phyloP scores from a whole-genome alignment of 64 coral and sea anemone genomes.

The Montipora efflorescens region DNA sequence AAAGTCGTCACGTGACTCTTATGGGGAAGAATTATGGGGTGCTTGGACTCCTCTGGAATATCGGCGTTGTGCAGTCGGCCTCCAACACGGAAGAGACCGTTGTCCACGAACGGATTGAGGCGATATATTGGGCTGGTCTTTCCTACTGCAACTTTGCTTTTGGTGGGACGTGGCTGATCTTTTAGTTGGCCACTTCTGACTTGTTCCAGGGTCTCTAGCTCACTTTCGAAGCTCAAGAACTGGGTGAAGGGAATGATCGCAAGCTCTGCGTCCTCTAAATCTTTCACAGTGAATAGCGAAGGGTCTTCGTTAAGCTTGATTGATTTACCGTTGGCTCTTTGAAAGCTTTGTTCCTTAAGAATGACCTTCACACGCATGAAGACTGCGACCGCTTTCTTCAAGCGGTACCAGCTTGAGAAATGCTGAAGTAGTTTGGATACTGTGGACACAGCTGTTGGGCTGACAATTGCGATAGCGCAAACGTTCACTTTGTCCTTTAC shows the following conservation, averaged over 20 bases:
- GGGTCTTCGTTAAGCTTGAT: not conserved
- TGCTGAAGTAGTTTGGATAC: not conserved
- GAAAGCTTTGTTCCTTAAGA: not conserved
- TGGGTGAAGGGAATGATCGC: constrained; percentile 45
- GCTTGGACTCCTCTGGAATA: not conserved
- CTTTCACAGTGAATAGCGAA: constrained; percentile 27
- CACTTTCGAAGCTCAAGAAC: not conserved
- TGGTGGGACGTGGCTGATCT: not conserved
- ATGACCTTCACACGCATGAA: not conserved
- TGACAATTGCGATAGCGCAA: not conserved
- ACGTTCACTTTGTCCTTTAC: not conserved
- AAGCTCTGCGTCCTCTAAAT: constrained; percentile 65
- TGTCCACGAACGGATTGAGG: not conserved
- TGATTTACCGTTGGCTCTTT: not conserved
- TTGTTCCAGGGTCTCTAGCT: not conserved
- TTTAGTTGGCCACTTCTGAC: not conserved
- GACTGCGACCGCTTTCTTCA: constrained; percentile 6
- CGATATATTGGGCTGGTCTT: not conserved
- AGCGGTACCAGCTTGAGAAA: not conserved
- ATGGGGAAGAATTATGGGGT: not conserved
- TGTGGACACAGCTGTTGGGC: not conserved
- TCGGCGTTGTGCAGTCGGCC: not conserved
- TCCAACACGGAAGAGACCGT: not conserved
- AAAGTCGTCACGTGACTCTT: not conserved
- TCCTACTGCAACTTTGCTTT: not conserved